phyloP scores from a whole-genome alignment of 2,888 invertebrate species.

The Synanthedon myopaeformis region DNA sequence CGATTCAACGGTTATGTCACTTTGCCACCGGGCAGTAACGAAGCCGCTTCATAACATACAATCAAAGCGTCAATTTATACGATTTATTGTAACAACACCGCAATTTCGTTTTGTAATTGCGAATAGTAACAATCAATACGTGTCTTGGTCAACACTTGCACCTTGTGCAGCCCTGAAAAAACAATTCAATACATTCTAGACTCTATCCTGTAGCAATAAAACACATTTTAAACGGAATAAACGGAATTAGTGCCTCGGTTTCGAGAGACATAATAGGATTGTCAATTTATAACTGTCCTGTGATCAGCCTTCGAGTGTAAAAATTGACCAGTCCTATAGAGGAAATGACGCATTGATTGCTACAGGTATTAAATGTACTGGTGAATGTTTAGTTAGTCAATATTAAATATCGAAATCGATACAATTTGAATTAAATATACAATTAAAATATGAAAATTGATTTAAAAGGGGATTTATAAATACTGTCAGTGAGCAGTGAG shows the following conservation, averaged over 20 bases:
- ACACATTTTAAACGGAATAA: slow-evolving; percentile 4
- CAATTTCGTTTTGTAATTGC: slow-evolving; percentile 26
- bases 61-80: slow-evolving; percentile 32
- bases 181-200: slow-evolving; percentile 2
- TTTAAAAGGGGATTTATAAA: too few relatives aligned
- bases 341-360: slow-evolving; percentile 5
- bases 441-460: too few relatives aligned
- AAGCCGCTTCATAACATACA: slow-evolving; percentile 7
- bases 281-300: slow-evolving; percentile 20
- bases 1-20: slow-evolving; percentile 3
- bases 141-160: slow-evolving; percentile 15
- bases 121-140: slow-evolving; percentile 22
- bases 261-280: background rate
- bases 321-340: slow-evolving; percentile 13
- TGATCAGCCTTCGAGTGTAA: slow-evolving; percentile 12
- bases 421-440: too few relatives aligned
- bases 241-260: background rate
- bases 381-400: background rate
- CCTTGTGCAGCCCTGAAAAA: slow-evolving; percentile 5
- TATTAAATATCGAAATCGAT: too few relatives aligned
- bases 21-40: slow-evolving; percentile 2
- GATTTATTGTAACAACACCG: slow-evolving; percentile 26
- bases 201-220: background rate
- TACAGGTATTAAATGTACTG: background rate
- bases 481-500: too few relatives aligned